phyloP scores from a whole-genome alignment of 1,140 invertebrate species.

The Drosophila quadrilineata region DNA sequence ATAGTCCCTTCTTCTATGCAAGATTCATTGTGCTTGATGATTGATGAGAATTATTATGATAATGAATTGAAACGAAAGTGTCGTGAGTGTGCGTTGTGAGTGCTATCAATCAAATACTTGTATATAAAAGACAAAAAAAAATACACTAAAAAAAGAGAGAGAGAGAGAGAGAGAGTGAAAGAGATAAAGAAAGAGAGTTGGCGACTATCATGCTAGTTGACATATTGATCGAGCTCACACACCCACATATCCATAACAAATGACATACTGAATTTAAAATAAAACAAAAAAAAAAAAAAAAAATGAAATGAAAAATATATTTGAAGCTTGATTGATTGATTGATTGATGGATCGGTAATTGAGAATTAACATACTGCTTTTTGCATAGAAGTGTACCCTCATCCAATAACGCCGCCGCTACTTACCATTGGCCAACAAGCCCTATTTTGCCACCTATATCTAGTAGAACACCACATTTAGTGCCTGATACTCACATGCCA shows the following conservation, averaged over 20 bases:
- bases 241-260: conserved; percentile 32
- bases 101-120: conserved; percentile 45
- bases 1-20: conserved; percentile 62
- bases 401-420: conserved; percentile 83
- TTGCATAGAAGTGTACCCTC: conserved; percentile 84
- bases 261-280: too few relatives aligned
- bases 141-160: background rate
- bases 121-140: conserved; percentile 1
- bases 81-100: conserved; percentile 45
- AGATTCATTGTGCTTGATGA: too few relatives aligned
- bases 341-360: conserved; percentile 7
- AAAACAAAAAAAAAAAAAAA: too few relatives aligned
- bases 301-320: background rate
- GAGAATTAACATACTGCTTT: conserved; percentile 81
- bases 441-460: conserved; percentile 87
- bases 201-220: conserved; percentile 31
- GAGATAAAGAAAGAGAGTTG: conserved; percentile 17
- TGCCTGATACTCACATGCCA: conserved; percentile 85
- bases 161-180: background rate
- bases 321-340: background rate
- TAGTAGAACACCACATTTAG: conserved; percentile 87
- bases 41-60: conserved; percentile 51
- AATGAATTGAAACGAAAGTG: conserved; percentile 1
- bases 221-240: conserved; percentile 49
- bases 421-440: conserved; percentile 89